These are phyloP conservation scores for Paramacrobiotus metropolitanus DNA, from an alignment of 1,140 invertebrate species.

Conservation along the genomic window DNA sequence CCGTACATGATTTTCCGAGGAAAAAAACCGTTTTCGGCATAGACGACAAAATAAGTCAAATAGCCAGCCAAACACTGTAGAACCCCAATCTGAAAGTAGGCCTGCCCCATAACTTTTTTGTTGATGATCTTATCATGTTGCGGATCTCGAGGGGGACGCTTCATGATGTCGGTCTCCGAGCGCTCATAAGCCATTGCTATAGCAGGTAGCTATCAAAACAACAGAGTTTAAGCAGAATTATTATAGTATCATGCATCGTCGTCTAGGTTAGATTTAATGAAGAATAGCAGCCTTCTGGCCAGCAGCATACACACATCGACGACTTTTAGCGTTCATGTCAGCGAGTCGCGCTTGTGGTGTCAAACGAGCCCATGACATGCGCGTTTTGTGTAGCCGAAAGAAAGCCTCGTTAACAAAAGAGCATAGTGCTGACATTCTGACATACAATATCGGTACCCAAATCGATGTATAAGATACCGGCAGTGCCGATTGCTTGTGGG, in stretches of 20 bases:
- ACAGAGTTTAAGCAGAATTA: no score
- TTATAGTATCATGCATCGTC: no score
- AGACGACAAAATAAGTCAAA: constrained; percentile 32
- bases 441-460: constrained; percentile 28
- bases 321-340: no score
- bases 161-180: neutral
- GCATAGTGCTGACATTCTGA: neutral
- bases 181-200: neutral
- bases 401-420: neutral
- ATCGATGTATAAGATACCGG: constrained; percentile 28
- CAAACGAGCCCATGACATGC: no score
- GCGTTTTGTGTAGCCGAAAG: no score
- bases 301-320: no score
- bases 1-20: constrained; percentile 26
- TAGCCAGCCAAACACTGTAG: constrained; percentile 29
- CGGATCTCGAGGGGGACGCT: neutral
- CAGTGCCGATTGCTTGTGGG: constrained; percentile 29
- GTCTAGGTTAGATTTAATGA: no score
- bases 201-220: no score
- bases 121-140: neutral
- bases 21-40: constrained; percentile 36
- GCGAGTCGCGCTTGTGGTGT: no score
- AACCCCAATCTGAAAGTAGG: constrained; percentile 30
- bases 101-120: constrained; percentile 7
- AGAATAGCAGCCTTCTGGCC: no score